A percentile compares a stretch with the other conserved stretches of the same genome.
Conservation (phyloP, 2,797 vertebrate genomes). For the Astyanax mexicanus region DNA sequence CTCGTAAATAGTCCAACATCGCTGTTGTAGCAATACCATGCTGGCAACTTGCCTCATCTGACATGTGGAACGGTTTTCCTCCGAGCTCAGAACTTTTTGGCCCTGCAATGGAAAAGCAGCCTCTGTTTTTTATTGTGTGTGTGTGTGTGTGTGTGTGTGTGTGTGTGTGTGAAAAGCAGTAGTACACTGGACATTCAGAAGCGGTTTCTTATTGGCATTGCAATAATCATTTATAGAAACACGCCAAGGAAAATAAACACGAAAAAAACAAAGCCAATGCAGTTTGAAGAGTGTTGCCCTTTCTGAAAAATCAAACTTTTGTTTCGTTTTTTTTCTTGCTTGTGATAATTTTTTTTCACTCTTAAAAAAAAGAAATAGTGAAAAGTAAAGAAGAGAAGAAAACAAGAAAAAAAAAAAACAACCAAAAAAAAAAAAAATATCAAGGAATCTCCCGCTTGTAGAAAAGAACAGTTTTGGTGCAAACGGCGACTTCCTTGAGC, state of each 20-base stretch:
- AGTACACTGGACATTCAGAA: conserved; percentile 99
- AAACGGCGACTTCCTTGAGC: conserved; percentile 30
- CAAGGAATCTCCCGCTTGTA: conserved; percentile 36
- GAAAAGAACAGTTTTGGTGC: conserved; percentile 45
- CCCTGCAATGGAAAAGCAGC: no score
- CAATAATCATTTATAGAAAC: conserved; percentile 90
- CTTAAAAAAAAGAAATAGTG: conserved; percentile 66
- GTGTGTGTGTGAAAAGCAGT: conserved; percentile 94
- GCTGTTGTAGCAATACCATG: no score
- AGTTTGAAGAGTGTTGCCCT: conserved; percentile 85
- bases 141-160: conserved; percentile 54
- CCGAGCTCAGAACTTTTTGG: no score
- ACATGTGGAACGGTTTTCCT: no score
- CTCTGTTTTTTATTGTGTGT: no score
- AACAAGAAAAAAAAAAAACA: conserved; percentile 78
- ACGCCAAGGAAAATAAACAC: conserved; percentile 58
- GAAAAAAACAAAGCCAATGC: conserved; percentile 84
- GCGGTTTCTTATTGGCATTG: conserved; percentile 98
- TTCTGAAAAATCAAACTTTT: conserved; percentile 92
- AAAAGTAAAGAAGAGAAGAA: conserved; percentile 79
- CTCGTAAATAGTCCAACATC: no score
- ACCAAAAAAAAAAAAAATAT: conserved; percentile 7
- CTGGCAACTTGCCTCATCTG: no score
- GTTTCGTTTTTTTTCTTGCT: conserved; percentile 1
- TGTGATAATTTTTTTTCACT: conserved; percentile 39